Conservation (phyloP, 2,113 vertebrate species). For the Galeopterus variegatus region DNA sequence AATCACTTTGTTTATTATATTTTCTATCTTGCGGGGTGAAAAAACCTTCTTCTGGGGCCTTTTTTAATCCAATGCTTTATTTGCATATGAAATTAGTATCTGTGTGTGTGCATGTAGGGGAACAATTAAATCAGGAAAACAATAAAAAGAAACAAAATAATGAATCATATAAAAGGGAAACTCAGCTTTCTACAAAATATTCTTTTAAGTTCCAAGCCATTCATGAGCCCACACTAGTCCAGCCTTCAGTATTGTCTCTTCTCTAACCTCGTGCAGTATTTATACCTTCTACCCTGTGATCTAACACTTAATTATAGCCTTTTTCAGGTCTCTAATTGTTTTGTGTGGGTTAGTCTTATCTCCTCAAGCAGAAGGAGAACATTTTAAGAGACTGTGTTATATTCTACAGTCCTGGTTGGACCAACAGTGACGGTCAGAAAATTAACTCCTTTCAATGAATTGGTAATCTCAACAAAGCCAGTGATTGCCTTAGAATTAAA, state of each 20-base stretch:
- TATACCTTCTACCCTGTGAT: conserved; percentile 15
- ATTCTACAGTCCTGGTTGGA: neutral
- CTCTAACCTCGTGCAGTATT: neutral
- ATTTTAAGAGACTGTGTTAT: neutral
- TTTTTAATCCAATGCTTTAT: conserved; percentile 42
- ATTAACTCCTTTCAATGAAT: neutral
- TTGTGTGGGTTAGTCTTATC: conserved; percentile 42
- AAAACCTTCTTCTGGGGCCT: neutral
- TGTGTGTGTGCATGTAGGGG: neutral
- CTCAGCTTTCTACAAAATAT: conserved; percentile 23
- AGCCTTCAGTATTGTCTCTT: neutral
- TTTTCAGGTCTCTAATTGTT: conserved; percentile 10
- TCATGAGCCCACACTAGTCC: neutral
- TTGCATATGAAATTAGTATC: conserved; percentile 32
- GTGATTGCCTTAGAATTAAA: neutral
- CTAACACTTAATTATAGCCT: conserved; percentile 43
- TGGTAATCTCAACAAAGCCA: neutral
- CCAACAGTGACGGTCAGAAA: neutral
- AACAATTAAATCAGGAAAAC: conserved; percentile 19
- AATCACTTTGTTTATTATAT: conserved; percentile 4
- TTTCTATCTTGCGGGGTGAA: neutral
- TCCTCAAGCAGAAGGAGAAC: conserved; percentile 5
- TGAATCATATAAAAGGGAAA: conserved; percentile 54
- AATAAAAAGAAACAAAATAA: conserved; percentile 44
- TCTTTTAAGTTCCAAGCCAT: conserved; percentile 44